Conservation (phyloP, 92 coral and sea anemone species). For the Pocillopora meandrina region DNA sequence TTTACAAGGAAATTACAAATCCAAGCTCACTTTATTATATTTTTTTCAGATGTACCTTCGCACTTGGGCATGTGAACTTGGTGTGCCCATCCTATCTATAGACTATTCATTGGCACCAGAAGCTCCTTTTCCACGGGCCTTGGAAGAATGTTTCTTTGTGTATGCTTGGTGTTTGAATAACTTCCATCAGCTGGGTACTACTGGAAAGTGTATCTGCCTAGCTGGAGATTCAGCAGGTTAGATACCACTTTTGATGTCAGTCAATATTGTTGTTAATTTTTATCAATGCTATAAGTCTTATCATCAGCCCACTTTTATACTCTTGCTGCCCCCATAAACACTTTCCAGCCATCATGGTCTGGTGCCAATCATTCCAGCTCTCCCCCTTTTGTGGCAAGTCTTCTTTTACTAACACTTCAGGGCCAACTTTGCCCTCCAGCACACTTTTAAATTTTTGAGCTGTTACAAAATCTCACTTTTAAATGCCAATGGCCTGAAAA, state of each 20-base stretch:
- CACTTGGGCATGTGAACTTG: constrained; percentile 87
- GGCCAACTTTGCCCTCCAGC: no score
- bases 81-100: constrained; percentile 90
- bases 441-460: no score
- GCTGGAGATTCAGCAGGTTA: constrained; percentile 75
- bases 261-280: neutral
- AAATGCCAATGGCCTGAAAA: neutral
- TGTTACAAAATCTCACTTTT: no score
- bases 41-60: constrained; percentile 84
- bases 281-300: no score
- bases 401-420: no score
- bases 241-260: neutral
- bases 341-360: no score
- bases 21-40: no score
- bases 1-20: no score
- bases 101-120: constrained; percentile 95
- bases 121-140: constrained; percentile 94
- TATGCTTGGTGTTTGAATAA: constrained; percentile 95
- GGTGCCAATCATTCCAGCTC: no score
- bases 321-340: no score
- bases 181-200: constrained; percentile 82
- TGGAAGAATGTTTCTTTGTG: constrained; percentile 95
- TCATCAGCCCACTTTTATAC: no score
- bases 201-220: constrained; percentile 76
- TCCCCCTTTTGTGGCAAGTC: no score